phyloP scores from a whole-genome alignment of 2,113 vertebrate genomes.

The Lathamus discolor region DNA sequence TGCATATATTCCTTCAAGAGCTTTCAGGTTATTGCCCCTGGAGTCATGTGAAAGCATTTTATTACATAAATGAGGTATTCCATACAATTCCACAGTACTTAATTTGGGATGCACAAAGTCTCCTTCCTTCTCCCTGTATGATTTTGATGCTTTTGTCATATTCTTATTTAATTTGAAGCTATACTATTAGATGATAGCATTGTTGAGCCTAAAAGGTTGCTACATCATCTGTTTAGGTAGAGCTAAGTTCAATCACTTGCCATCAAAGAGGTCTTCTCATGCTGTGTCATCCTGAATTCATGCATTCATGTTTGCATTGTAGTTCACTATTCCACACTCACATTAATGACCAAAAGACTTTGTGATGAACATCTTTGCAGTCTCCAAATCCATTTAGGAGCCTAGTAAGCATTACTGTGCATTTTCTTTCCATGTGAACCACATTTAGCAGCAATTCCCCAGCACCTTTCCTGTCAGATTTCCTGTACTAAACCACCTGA shows the following conservation, averaged over 20 bases:
- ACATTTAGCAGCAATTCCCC: not conserved
- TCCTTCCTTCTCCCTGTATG: not conserved
- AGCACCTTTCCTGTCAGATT: not conserved
- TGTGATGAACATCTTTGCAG: not conserved
- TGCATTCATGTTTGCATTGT: not conserved
- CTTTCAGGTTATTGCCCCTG: not conserved
- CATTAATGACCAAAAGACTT: not conserved
- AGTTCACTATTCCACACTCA: not conserved
- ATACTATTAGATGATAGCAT: not conserved
- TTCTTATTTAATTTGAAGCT: not conserved
- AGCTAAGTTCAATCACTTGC: not conserved
- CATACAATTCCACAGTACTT: not conserved
- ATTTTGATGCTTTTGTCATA: not conserved
- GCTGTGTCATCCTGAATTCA: not conserved
- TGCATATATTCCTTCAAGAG: not conserved
- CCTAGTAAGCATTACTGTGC: not conserved
- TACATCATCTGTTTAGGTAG: not conserved
- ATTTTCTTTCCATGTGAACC: not conserved
- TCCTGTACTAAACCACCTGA: not conserved
- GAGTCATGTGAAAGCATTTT: not conserved
- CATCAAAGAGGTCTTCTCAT: not conserved
- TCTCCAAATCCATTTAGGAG: not conserved
- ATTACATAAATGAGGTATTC: not conserved
- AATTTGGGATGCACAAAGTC: not conserved
- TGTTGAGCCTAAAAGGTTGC: not conserved